phyloP scores from a whole-genome alignment of 2,113 vertebrate genomes.

The Halcyon malimbica region DNA sequence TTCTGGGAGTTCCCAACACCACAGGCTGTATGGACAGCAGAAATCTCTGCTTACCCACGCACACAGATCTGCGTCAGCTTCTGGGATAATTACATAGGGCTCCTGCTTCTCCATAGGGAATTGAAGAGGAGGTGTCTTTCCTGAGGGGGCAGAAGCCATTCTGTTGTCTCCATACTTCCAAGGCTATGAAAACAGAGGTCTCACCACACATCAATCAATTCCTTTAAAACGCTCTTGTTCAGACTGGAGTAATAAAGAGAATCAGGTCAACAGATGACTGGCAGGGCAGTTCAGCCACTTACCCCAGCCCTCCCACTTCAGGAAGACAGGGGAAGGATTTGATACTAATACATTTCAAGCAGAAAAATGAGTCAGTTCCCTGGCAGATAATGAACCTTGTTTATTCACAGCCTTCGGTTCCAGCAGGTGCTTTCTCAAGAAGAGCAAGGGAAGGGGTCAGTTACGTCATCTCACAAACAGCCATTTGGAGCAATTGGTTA shows the following conservation, averaged over 20 bases:
- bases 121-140: conserved; percentile 53
- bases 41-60: conserved; percentile 33
- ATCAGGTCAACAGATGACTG: background rate
- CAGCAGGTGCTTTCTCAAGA: conserved; percentile 65
- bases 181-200: background rate
- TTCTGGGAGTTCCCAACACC: conserved; percentile 1
- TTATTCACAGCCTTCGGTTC: conserved; percentile 48
- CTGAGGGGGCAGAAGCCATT: conserved; percentile 17
- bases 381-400: conserved; percentile 45
- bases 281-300: background rate
- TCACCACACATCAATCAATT: background rate
- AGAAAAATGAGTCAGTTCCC: conserved; percentile 69
- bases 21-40: conserved; percentile 16
- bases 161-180: background rate
- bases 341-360: conserved; percentile 43
- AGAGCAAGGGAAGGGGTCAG: conserved; percentile 40
- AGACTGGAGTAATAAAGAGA: background rate
- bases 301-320: conserved; percentile 2
- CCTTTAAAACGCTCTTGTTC: background rate
- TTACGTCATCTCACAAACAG: conserved; percentile 53
- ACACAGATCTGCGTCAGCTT: background rate
- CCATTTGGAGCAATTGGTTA: conserved; percentile 50
- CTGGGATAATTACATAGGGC: conserved; percentile 17
- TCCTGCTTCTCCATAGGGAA: conserved; percentile 11
- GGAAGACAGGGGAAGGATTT: conserved; percentile 50